phyloP scores from a whole-genome alignment of 2,888 invertebrate genomes.

The Anthrax anthrax region DNA sequence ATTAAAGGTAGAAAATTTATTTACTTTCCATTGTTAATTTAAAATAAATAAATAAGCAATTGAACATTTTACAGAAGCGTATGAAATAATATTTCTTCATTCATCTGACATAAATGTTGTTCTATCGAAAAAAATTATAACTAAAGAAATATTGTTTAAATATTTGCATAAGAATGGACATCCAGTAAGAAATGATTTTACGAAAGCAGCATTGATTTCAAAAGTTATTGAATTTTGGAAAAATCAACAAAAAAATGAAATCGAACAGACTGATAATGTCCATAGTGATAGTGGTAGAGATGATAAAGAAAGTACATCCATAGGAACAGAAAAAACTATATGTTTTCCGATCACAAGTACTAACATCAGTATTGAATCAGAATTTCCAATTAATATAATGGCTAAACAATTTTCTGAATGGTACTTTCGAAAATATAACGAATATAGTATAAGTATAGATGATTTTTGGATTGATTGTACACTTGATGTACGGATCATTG shows the following conservation, averaged over 20 bases:
- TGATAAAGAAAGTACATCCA: background rate
- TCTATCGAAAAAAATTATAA: conserved; percentile 38
- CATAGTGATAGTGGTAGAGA: too few relatives aligned
- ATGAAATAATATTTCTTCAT: conserved; percentile 37
- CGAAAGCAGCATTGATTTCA: conserved; percentile 38
- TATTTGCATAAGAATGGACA: conserved; percentile 39
- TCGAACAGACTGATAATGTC: too few relatives aligned
- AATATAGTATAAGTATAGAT: conserved; percentile 30
- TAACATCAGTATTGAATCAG: background rate
- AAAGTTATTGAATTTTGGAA: conserved; percentile 36
- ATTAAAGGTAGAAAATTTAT: too few relatives aligned
- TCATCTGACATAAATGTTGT: conserved; percentile 35
- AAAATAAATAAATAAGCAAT: too few relatives aligned
- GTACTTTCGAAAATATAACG: conserved; percentile 38
- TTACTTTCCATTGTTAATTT: too few relatives aligned
- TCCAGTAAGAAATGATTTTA: conserved; percentile 33
- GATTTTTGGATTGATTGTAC: conserved; percentile 43
- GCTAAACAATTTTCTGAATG: conserved; percentile 43
- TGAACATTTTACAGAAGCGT: conserved; percentile 36
- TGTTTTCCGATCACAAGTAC: background rate
- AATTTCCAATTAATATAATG: conserved; percentile 32
- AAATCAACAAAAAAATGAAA: conserved; percentile 1
- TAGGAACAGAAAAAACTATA: background rate
- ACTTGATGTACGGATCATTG: conserved; percentile 18
- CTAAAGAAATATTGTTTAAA: conserved; percentile 39